Conservation (phyloP, 92 coral and sea anemone species). For the Porites divaricata region DNA sequence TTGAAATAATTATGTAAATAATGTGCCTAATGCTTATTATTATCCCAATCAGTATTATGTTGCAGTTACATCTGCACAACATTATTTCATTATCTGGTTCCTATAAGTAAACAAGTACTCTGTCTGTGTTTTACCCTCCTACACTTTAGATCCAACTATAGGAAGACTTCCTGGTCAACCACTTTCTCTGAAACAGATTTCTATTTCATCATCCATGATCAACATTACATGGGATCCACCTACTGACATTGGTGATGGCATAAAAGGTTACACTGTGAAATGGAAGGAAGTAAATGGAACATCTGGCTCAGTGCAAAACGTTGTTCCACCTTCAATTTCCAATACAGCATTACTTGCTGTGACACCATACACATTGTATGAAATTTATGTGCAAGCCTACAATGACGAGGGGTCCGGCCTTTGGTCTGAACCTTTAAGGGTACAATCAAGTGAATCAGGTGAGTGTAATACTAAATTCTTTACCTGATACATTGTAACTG, state of each 20-base stretch:
- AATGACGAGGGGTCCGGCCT: not conserved
- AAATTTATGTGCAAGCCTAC: not conserved
- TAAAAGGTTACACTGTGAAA: slow-evolving; percentile 24
- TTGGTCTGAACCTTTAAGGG: not conserved
- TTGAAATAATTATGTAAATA: too few relatives aligned
- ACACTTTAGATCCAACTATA: not conserved
- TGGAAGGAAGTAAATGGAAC: slow-evolving; percentile 7
- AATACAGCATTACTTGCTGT: not conserved
- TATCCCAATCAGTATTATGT: too few relatives aligned
- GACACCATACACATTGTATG: slow-evolving; percentile 20
- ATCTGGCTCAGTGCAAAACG: not conserved
- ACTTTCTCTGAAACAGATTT: not conserved
- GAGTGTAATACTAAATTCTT: not conserved
- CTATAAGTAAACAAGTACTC: too few relatives aligned
- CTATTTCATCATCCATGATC: not conserved
- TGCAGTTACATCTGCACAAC: too few relatives aligned
- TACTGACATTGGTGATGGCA: slow-evolving; percentile 8
- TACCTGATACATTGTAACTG: too few relatives aligned
- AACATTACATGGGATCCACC: slow-evolving; percentile 22
- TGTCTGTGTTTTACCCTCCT: too few relatives aligned
- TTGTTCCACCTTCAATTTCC: not conserved
- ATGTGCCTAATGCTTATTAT: too few relatives aligned
- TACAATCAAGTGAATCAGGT: not conserved
- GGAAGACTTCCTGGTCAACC: slow-evolving; percentile 37
- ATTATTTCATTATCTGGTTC: too few relatives aligned